Base-by-base conservation (phyloP, 2,888 invertebrate species). In the Clepsis dumicolana region DNA sequence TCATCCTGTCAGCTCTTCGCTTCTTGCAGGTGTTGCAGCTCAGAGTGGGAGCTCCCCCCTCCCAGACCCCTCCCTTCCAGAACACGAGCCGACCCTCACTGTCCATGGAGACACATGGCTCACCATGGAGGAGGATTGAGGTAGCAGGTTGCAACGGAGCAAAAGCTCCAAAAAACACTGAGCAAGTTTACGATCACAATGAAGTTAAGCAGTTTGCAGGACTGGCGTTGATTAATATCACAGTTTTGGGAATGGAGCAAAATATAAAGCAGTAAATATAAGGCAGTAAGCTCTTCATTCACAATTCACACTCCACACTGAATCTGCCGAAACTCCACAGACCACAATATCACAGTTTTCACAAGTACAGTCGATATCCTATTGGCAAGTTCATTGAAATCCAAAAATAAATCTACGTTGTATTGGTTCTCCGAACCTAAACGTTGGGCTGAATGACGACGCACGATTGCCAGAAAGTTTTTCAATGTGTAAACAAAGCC, bases 41-140 rank as follows among this genome's bases (percentile, higher is more conserved):
- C 50, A 93, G 81, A 71, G 93, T 91, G 61, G 92, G 93, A 18
- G 92, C 90, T 50, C 85, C 90, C 1, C 87, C 89, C 75, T 90
- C 92, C 91, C 91, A 92, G 71, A 93, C 80, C 61, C 93, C 93
- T 41, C 87, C 86, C 80, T 93, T 92, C 93, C 93, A 93, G 77
- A 92, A 92, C 73, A 92, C 86, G 70, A 93, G 80, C 44, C 90
- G 84, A 66, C 93, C 93, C 76, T 93, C 93, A 84, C 87, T 87
- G 80, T 93, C 93, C 93, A 93, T 93, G 73, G 79, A 81, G 78
- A 70, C n/a, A 29, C 56, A 67, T 67, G 38, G 29, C 32, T 18
- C 25, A 44, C 67, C 67, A 67, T 67, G 62, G 48, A 62, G 10
- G 1, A 41, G 14, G 21, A 3, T 27, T 59, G 57, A 59, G 68